Conservation (phyloP, 2,888 invertebrate genomes). For the Tiphia femorata region DNA sequence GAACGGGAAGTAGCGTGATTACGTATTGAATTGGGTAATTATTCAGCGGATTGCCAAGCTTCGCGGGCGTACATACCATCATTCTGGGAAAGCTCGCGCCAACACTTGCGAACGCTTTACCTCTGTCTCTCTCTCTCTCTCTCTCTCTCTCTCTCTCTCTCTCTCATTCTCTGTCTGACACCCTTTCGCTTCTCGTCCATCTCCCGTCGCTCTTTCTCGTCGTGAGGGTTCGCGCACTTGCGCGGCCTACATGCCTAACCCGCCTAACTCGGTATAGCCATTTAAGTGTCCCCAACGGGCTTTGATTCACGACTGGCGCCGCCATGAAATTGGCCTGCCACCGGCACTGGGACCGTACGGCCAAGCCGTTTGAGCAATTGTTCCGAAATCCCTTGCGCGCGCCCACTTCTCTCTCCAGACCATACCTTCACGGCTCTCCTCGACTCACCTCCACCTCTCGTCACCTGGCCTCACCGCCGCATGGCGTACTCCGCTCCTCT, state of each 20-base stretch:
- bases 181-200: neutral
- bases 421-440: neutral
- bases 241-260: constrained; percentile 20
- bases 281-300: constrained; percentile 51
- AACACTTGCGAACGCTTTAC: too few species aligned
- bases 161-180: neutral
- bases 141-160: neutral
- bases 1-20: constrained; percentile 56
- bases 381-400: constrained; percentile 8
- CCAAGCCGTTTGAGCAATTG: constrained; percentile 34
- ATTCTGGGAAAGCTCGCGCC: constrained; percentile 19
- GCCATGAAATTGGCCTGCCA: constrained; percentile 52
- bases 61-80: constrained; percentile 38
- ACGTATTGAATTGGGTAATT: constrained; percentile 59
- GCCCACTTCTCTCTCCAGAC: neutral
- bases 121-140: constrained; percentile 1
- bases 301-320: constrained; percentile 52
- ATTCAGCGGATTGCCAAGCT: constrained; percentile 51
- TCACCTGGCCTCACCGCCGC: too few species aligned
- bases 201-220: neutral
- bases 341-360: constrained; percentile 20
- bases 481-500: too few species aligned
- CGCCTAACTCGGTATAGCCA: constrained; percentile 28
- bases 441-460: neutral
- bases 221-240: constrained; percentile 7